These are phyloP conservation scores for Empidonax traillii DNA, from an alignment of 2,113 vertebrate genomes.

Conservation along the genomic window DNA sequence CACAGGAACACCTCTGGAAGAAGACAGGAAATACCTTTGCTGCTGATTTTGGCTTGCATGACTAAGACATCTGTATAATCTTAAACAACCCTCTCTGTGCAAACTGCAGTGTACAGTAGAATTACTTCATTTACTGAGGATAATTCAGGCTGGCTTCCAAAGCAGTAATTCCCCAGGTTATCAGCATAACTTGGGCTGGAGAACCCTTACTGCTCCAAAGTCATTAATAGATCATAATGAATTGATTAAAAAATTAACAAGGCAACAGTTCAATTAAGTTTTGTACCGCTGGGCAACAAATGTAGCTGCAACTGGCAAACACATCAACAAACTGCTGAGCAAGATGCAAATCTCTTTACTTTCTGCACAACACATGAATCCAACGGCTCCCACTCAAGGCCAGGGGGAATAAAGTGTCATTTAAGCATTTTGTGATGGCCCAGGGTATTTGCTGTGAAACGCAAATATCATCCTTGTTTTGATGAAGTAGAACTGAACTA, in stretches of 20 bases:
- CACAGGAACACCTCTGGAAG: neutral
- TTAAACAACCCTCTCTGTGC: neutral
- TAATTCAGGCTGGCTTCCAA: neutral
- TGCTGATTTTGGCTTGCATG: constrained; percentile 9
- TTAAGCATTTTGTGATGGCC: neutral
- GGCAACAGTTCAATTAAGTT: constrained; percentile 21
- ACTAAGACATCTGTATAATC: neutral
- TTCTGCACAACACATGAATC: rapidly evolving
- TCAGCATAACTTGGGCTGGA: neutral
- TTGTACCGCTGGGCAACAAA: neutral
- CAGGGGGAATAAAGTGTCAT: neutral
- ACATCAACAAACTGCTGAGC: neutral
- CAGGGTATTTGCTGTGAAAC: neutral
- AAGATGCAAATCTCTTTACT: neutral
- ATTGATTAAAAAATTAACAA: constrained; percentile 25
- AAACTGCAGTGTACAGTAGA: neutral
- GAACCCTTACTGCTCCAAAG: neutral
- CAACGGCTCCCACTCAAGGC: neutral
- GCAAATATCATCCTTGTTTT: neutral
- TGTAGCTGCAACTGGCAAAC: neutral
- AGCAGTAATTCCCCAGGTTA: neutral
- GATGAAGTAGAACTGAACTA: neutral
- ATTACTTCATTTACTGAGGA: neutral
- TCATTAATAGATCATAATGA: constrained; percentile 30
- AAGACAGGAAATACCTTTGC: constrained; percentile 22